Base-by-base conservation (phyloP, 2,888 invertebrate genomes). In the Agrilus cyanescens region DNA sequence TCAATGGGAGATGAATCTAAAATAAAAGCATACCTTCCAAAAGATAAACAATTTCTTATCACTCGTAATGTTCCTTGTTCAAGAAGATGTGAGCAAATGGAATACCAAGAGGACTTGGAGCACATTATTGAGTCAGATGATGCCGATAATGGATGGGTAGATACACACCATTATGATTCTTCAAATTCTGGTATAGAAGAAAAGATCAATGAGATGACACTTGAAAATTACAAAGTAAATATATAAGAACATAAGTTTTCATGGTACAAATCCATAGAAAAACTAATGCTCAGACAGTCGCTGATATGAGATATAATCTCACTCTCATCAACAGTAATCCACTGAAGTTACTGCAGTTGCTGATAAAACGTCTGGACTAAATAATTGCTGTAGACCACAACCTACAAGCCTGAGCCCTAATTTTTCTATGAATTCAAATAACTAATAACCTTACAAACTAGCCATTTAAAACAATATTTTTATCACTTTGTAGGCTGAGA, bases 11-110 rank as follows among this genome's bases (percentile, higher is more conserved):
- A 97, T 63, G 87, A 90, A 52, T 73, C 82, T n/a, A 87, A 87
- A 68, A 69, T 80, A 18, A 89, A 93, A 59, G 69, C 85, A 1
- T 97, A 95, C 69, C 74, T 98, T 49, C 98, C 98, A 0, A 73
- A 80, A 59, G 88, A 94, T 57, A 97, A 97, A 67, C 98, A 99
- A 68, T 99, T 94, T 68, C 76, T 99, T 38, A 82, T 97, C 38
- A 98, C 97, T 1, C 79, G 88, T 52, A 97, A 95, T 76, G 95
- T 99, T 13, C 95, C 98, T 10, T 98, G 98, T 62, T 84, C 87
- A 53, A 83, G 94, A 50, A 75, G 98, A 38, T 97, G 95, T 64
- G 94, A 94, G 68, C 89, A 91, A 78, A 89, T 95, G 73, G 91
- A 93, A 66, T 91, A 93, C 61, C 83, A 85, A 54, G 83, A 86